Percentiles rank a stretch among this genome's conserved stretches.
Evolutionary conservation across 53 echinoderm and acorn worm genomes (phyloP).

Genomic region (Holothuria scabra): DNA sequence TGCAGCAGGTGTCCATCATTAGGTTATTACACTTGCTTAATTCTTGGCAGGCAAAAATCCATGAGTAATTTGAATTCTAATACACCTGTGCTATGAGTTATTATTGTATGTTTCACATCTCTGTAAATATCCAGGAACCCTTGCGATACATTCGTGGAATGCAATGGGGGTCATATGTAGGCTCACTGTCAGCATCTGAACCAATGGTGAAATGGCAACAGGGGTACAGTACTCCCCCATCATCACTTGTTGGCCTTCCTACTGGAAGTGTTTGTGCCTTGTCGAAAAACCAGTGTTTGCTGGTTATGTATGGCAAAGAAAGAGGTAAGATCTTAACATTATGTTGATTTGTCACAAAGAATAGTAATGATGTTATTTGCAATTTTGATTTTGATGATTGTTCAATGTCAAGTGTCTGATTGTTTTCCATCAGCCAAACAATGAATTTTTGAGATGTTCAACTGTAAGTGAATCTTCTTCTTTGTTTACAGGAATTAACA

Average conservation of each 20-base stretch:
- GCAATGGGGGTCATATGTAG: constrained; percentile 93
- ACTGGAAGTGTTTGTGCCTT: constrained; percentile 88
- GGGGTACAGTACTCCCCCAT: constrained; percentile 59
- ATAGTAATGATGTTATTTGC: no score
- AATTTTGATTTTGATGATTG: no score
- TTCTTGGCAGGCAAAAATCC: no score
- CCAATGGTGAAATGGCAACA: constrained; percentile 81
- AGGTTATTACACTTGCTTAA: no score
- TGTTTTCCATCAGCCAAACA: no score
- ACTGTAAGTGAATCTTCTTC: background rate
- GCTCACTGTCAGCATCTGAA: constrained; percentile 77
- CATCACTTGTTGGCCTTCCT: constrained; percentile 78
- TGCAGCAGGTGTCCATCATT: no score
- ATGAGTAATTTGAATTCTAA: no score
- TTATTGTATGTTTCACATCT: background rate
- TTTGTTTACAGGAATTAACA: constrained; percentile 74
- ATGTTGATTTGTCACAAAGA: background rate
- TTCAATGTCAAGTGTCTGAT: no score
- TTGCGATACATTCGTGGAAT: constrained; percentile 75
- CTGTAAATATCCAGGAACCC: constrained; percentile 65
- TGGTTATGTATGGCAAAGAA: constrained; percentile 96
- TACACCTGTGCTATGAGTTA: no score
- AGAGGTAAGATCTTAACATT: constrained; percentile 59
- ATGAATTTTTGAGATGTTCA: background rate
- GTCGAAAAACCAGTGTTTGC: constrained; percentile 79